Evolutionary conservation across 1,140 invertebrate genomes (phyloP).

Genomic region (Diplogasteroides magnus): DNA sequence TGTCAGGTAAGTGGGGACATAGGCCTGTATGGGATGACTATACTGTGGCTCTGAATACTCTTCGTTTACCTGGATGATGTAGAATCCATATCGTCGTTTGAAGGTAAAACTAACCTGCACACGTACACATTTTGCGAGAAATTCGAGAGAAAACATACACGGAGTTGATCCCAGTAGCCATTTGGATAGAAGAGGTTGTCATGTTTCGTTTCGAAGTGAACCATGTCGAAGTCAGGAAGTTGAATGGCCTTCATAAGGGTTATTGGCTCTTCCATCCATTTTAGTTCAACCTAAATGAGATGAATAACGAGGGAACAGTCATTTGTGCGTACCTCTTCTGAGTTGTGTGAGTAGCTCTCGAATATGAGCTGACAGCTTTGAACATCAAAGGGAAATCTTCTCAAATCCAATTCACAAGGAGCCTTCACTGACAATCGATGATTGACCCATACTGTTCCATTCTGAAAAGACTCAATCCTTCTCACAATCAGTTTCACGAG

Average conservation of each 20-base stretch:
- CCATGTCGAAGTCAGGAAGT: slow-evolving; percentile 52
- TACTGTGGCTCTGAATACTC: too few species aligned
- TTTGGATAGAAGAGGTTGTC: slow-evolving; percentile 37
- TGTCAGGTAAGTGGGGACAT: slow-evolving; percentile 51
- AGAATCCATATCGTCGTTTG: slow-evolving; percentile 54
- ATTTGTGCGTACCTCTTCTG: slow-evolving; percentile 42
- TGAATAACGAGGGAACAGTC: background rate
- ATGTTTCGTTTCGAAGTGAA: slow-evolving; percentile 43
- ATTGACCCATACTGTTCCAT: slow-evolving; percentile 53
- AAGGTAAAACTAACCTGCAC: slow-evolving; percentile 46
- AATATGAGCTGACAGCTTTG: slow-evolving; percentile 48
- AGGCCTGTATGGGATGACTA: too few species aligned
- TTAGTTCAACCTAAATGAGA: slow-evolving; percentile 22
- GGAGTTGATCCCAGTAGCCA: slow-evolving; percentile 48
- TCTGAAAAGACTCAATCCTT: too few species aligned
- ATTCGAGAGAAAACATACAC: slow-evolving; percentile 24
- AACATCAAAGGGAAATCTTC: slow-evolving; percentile 52
- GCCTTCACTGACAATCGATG: slow-evolving; percentile 52
- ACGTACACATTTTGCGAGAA: slow-evolving; percentile 11
- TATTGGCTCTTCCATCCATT: slow-evolving; percentile 52
- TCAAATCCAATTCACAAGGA: slow-evolving; percentile 46
- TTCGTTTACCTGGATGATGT: slow-evolving; percentile 52
- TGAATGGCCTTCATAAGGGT: slow-evolving; percentile 52
- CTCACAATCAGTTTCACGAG: too few species aligned
- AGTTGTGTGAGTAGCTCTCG: slow-evolving; percentile 52